Evolutionary conservation across 2,797 vertebrate species (phyloP), one percentile per base, ranked within the genome.

Genomic region (Poecilia wingei): DNA sequence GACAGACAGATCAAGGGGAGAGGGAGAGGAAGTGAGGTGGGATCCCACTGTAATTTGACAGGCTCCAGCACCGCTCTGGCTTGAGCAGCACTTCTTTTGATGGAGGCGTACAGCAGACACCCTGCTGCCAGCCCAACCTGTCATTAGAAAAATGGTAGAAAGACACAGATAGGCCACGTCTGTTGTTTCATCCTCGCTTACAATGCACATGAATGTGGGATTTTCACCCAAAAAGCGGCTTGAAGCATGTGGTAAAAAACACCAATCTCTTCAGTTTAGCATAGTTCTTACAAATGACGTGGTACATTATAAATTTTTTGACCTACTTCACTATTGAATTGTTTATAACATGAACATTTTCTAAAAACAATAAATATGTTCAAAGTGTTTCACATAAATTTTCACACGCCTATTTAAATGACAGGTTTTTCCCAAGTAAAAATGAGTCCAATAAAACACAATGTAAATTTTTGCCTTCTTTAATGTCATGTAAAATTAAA

Each of bases 1-100:
- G 1, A 74, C 51, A 87, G 87, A 82, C 79, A 79, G 88, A 88
- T 68, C 79, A 85, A 89, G 82, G 55, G 76, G 64, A 72, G 77
- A 82, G 64, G 78, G 85, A 84, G 78, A 76, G 79, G 85, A 84
- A 66, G 82, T 41, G 85, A 89, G 85, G 83, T 79, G 84, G 89
- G 84, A 88, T 88, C 83, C 83, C 83, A 87, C 89, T 92, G 86
- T 90, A 91, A 92, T 90, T 89, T 92, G 89, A 92, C 91, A 87
- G 88, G 86, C 90, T 92, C 89, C 84, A 74, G 86, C 88, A 80
- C 77, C 75, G 47, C 77, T 84, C 78, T 1, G 86, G 86, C 84
- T 88, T 74, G 78, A 76, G 84, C 83, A 73, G 66, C 79, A 31
- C 77, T 53, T 85, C 76, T 83, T 86, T 87, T 88, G 79, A 84